Conservation (phyloP, 2,797 vertebrate genomes). For the Coccyzus lansbergi region DNA sequence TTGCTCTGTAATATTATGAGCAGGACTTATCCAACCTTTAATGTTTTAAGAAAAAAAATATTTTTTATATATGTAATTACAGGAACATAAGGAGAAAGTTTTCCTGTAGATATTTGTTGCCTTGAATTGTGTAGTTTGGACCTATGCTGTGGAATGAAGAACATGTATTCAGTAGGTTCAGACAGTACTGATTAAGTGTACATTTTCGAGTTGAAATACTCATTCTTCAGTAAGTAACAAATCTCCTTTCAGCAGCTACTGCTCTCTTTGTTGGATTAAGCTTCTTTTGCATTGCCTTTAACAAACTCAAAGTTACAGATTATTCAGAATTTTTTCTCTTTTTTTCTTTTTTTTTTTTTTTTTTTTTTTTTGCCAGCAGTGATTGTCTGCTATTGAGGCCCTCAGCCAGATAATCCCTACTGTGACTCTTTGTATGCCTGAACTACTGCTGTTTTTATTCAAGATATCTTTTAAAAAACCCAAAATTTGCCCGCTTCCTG, state of each 20-base stretch:
- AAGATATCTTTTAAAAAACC: not conserved
- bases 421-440: not conserved
- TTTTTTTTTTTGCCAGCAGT: not conserved
- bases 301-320: not conserved
- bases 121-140: not conserved
- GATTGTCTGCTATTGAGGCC: not conserved
- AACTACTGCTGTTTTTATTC: not conserved
- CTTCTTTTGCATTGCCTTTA: not conserved
- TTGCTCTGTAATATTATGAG: not conserved
- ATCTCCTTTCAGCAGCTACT: not conserved
- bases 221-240: not conserved
- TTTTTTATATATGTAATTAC: not conserved
- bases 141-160: not conserved
- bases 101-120: not conserved
- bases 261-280: not conserved
- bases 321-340: not conserved
- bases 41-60: not conserved
- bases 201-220: not conserved
- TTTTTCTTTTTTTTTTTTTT: no score
- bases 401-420: not conserved
- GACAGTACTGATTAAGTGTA: not conserved
- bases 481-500: not conserved
- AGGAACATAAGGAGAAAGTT: not conserved
- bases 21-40: not conserved
- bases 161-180: rapidly evolving